Evolutionary conservation across 2,888 invertebrate genomes (phyloP), one percentile per base, ranked within the genome.

Genomic region (Caenorhabditis wallacei): DNA sequence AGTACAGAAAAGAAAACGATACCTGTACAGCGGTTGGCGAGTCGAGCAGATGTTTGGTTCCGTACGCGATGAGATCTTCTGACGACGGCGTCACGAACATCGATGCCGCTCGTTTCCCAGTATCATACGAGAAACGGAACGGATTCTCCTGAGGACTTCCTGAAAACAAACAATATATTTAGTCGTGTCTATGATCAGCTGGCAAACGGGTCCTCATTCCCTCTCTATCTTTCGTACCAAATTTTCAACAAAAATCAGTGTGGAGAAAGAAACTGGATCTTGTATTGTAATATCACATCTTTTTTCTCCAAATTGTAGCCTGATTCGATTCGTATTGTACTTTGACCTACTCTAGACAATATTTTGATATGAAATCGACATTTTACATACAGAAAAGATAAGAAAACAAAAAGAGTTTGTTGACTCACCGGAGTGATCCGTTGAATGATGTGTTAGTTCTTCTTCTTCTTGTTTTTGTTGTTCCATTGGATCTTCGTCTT

Each of bases 1-100:
- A 80, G 71, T 80, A 71, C 71, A 51, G 26, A 10, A 66, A 54
- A 26, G 54, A 71, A 80, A 80, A 35, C 24, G 35, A 68, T 66
- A 86, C 86, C 83, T 86, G 86, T 59, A 86, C 81, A 59, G 86
- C 84, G 16, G 86, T 86, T n/a, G 86, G 86, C 40, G 86, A 86
- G 56, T 86, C 86, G 43, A 83, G 80, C 66, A 82, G 75, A 75
- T 75, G 75, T 68, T 53, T 64, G 57, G 74, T 75, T 24, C 75
- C 75, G 79, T 75, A 83, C 13, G 74, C 80, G 30, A 75, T 75
- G 35, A 83, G 75, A 26, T 83, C 83, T 71, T 83, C 83, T 2
- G 83, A 80, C 57, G 83, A 83, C 57, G 83, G 69, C 64, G 79
- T 83, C 53, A 80, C 80, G 66, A 80, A 71, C 83, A 83, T 75